phyloP scores from a whole-genome alignment of 2,113 vertebrate species.

The Indri indri region DNA sequence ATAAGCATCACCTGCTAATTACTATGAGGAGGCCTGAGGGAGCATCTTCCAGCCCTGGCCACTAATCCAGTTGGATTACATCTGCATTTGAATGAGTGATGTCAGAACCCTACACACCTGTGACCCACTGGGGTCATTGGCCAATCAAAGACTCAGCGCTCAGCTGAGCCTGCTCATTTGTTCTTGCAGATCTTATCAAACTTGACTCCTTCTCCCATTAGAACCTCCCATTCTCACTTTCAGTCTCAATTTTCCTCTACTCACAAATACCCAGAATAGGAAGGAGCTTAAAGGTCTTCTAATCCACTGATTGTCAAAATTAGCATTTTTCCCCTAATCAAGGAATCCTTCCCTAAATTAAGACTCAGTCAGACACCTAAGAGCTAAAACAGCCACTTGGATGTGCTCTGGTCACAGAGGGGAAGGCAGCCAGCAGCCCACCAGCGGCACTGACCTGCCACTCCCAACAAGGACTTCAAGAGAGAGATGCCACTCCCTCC shows the following conservation, averaged over 20 bases:
- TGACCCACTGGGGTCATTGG: background rate
- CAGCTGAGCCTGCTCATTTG: constrained; percentile 48
- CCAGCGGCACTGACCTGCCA: background rate
- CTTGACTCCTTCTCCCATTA: background rate
- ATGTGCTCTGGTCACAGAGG: background rate
- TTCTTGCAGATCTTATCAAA: constrained; percentile 44
- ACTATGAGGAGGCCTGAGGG: background rate
- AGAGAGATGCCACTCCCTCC: background rate
- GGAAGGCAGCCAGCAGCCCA: background rate
- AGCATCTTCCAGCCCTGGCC: constrained; percentile 14
- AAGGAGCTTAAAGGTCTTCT: constrained; percentile 2
- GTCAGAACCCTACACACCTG: constrained; percentile 38
- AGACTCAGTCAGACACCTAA: background rate
- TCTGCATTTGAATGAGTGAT: constrained; percentile 58
- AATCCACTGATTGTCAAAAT: constrained; percentile 38
- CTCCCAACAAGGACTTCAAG: background rate
- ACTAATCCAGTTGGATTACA: constrained; percentile 28
- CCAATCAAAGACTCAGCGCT: constrained; percentile 24
- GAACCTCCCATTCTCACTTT: constrained; percentile 2
- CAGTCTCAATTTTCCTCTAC: constrained; percentile 2
- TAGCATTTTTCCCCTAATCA: background rate
- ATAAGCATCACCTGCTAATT: background rate
- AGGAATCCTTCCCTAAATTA: constrained; percentile 20
- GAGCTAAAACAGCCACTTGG: background rate
- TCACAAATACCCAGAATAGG: constrained; percentile 34